Evolutionary conservation across 2,888 invertebrate genomes (phyloP), one percentile per base, ranked within the genome.

Genomic region (Harmothoe impar): DNA sequence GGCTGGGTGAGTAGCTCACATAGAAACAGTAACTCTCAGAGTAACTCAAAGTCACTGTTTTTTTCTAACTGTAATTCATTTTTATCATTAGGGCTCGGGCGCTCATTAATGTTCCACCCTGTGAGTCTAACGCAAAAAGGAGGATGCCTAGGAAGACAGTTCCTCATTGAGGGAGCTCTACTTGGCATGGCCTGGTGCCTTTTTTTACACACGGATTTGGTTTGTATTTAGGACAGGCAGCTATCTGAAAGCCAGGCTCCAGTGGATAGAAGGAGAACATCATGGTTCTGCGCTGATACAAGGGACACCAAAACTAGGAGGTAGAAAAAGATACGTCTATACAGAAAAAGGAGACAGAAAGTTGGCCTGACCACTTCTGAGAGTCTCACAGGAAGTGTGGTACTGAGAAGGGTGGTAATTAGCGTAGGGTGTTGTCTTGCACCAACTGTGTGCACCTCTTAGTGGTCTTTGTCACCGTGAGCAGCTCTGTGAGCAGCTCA

Each of bases 1-100:
- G 89, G 89, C 20, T 77, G 15, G 72, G 89, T 89, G 89, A 89
- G 89, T 89, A 23, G 29, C 20, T 31, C 31, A 29, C 5, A 77
- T 15, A n/a, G 62, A 3, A 62, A n/a, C 7, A 62, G 62, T 62
- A n/a, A 15, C n/a, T n/a, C 23, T 7, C 62, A 5, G 62, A 62
- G 62, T 62, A n/a, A 43, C 43, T 43, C 7, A 62, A 20, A 62
- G 62, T 62, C 5, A 0, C 20, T 72, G 25, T 29, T n/a, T 29
- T 29, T 72, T 72, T 72, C 1, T 29, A 29, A n/a, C 25, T 29
- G 1, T 29, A n/a, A 72, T 3, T 29, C 29, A 72, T 29, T 72
- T 72, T 72, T 25, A 15, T 29, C 12, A n/a, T 15, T 15, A 15
- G 25, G 72, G 29, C 72, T 29, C 0, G 31, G 3, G 72, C 29